Evolutionary conservation across 2,797 vertebrate genomes (phyloP).

Genomic region (Botia almorhae): DNA sequence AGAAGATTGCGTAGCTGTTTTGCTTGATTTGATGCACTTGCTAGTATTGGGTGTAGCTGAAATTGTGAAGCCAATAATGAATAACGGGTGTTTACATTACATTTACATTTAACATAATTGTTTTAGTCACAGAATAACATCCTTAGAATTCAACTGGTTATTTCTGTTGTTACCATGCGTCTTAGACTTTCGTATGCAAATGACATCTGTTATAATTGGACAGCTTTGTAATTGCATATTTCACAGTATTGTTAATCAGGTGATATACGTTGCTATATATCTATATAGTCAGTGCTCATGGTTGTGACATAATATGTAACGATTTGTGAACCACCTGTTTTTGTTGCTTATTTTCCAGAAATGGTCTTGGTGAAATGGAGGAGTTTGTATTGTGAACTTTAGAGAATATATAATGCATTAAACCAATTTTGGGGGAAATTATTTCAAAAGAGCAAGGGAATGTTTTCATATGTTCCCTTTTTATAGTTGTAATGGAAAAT

Average conservation of each 20-base stretch:
- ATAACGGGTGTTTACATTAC: background rate
- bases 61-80: background rate
- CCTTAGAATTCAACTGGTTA: too few species aligned
- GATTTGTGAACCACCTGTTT: background rate
- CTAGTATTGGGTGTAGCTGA: too few species aligned
- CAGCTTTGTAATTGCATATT: too few species aligned
- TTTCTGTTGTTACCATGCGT: too few species aligned
- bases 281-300: too few species aligned
- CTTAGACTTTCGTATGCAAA: too few species aligned
- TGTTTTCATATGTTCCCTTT: background rate
- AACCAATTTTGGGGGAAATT: background rate
- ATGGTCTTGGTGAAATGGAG: background rate
- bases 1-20: constrained; percentile 10
- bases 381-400: constrained; percentile 2
- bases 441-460: background rate
- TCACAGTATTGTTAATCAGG: too few species aligned
- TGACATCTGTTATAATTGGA: too few species aligned
- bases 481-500: background rate
- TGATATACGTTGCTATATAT: too few species aligned
- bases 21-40: background rate
- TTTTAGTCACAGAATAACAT: background rate
- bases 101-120: background rate
- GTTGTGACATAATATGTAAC: too few species aligned
- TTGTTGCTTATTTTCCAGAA: background rate
- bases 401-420: background rate